Evolutionary conservation across 2,888 invertebrate genomes (phyloP), one percentile per base, ranked within the genome.

Genomic region (Notocelia uddmanniana): DNA sequence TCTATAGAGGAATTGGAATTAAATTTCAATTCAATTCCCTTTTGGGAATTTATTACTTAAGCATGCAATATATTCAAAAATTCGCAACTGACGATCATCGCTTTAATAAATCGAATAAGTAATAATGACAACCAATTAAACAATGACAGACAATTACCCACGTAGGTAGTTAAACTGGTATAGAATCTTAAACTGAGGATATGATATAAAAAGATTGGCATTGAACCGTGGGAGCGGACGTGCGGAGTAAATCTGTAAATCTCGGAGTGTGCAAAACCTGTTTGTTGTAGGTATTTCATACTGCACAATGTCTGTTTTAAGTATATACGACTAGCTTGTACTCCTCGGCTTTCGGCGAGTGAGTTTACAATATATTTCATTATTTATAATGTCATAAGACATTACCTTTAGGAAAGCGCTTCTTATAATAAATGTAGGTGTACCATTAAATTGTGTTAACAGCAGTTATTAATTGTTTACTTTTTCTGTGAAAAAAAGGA

Each of bases 121-220:
- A 60, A 54, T 26, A 45, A 63, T 45, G 21, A 59, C 52, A 31
- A 37, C 34, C 58, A 64, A 70, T 69, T 58, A 63, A 50, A 70
- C 63, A 70, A 64, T 64, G 58, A 50, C 57, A 18, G 50, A 64
- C 37, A 55, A 72, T 68, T 68, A 31, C 31, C 5, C 8, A 62
- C 23, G 67, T 19, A 68, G 55, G 48, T 62, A 62, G 68, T 62
- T 62, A 62, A 71, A 64, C 55, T 63, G 64, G 67, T 72, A 58
- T 55, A 69, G 68, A 72, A 69, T 78, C 78, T 77, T 75, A 78
- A 57, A 82, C 79, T 66, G 78, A 82, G 83, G 81, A 83, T 82
- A 77, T 78, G 79, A 79, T 79, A 79, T 80, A 78, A 79, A 82
- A 78, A 80, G 74, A 76, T 76, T 76, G 34, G 77, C 76, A 78